phyloP scores from a whole-genome alignment of 2,888 invertebrate genomes.

The Polymixis lichenea region DNA sequence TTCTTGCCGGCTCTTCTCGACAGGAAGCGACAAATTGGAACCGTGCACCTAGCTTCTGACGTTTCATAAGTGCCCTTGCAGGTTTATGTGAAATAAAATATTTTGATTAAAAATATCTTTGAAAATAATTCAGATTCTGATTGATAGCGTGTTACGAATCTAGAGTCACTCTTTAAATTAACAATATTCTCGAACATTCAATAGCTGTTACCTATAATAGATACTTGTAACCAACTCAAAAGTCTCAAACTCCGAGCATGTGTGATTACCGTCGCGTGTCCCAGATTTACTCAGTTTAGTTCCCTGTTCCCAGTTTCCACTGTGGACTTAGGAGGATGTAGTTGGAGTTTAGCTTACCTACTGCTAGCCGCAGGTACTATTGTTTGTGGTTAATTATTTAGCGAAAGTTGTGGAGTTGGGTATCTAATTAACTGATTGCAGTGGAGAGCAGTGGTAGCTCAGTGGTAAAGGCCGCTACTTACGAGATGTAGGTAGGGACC shows the following conservation, averaged over 20 bases:
- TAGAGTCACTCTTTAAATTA: neutral
- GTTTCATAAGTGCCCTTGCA: too few relatives aligned
- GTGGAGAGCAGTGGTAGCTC: too few relatives aligned
- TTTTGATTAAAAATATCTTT: too few relatives aligned
- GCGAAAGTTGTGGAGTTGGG: neutral
- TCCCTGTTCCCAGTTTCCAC: neutral
- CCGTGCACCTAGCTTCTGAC: too few relatives aligned
- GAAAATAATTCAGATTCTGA: too few relatives aligned
- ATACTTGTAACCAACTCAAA: slow-evolving; percentile 22
- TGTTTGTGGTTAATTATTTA: slow-evolving; percentile 19
- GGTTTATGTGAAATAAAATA: too few relatives aligned
- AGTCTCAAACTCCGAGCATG: slow-evolving; percentile 30
- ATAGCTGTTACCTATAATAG: slow-evolving; percentile 7
- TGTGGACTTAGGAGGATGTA: slow-evolving; percentile 14
- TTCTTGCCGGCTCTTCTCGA: too few relatives aligned
- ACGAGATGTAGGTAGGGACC: too few relatives aligned
- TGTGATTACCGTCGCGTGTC: slow-evolving; percentile 26
- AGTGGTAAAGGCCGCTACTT: too few relatives aligned
- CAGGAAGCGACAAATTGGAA: too few relatives aligned
- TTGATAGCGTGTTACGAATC: too few relatives aligned
- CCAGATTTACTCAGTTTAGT: slow-evolving; percentile 27
- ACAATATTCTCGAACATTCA: neutral
- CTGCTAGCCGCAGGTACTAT: neutral
- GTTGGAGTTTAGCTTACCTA: slow-evolving; percentile 8
- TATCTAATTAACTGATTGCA: neutral